Base-by-base conservation (phyloP, 2,113 vertebrate species). In the Turdus rufiventris region DNA sequence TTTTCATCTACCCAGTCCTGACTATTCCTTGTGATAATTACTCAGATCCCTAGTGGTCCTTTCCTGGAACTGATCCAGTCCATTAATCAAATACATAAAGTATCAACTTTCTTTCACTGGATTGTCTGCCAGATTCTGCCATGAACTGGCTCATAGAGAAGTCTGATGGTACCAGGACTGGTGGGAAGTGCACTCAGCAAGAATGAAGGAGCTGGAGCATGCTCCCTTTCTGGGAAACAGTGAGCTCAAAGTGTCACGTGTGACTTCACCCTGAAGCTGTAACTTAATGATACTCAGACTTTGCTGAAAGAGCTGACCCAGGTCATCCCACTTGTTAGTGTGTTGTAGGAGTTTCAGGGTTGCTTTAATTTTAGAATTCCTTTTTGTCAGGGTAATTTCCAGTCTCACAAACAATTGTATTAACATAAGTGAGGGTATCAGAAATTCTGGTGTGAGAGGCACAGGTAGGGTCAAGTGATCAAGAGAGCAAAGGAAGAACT, bases 281-380 rank as follows among this genome's bases (percentile, higher is more conserved):
- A 75, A 43, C 24, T 83, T 45, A 33, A 40, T 18, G 19, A 75
- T 36, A 7, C 4, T 9, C 67, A 83, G 43, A 18, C 67, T 86
- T 71, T 63, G 53, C 33, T 71, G 79, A n/a, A 28, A 48, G 75
- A 79, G 28, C 31, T 86, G 61, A 75, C 47, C 21, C 14, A 25
- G 33, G 43, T 51, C 61, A 66, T 62, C n/a, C 47, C 0, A 0
- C 47, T 57, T 36, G 12, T 71, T 61, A 36, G 12, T 10, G 9
- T 45, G 33, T 20, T 14, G 2, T n/a, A 19, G 56, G 38, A 86
- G 6, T 79, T 94, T 53, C 66, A 62, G 21, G 14, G 9, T 56
- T 56, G 15, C 40, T 57, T 51, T 63, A 65, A 31, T 68, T 81
- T 63, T 65, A 57, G 47, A 66, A 24, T 53, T 42, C 11, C 4